phyloP scores from a whole-genome alignment of 1,140 invertebrate species.

The Patella vulgata region DNA sequence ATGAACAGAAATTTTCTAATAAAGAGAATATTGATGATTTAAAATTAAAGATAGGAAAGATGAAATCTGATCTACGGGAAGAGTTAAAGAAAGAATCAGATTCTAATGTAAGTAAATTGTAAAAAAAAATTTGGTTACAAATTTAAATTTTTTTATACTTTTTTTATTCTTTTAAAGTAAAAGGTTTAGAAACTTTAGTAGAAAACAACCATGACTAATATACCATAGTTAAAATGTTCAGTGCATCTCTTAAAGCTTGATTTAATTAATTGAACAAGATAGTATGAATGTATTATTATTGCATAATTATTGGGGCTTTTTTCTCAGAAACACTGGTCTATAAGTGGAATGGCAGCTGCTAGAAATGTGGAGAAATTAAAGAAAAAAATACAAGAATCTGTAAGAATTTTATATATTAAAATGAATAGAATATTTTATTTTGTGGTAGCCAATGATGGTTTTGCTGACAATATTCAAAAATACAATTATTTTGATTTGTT shows the following conservation, averaged over 20 bases:
- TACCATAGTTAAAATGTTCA: no score
- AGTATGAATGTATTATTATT: no score
- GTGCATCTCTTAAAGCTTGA: no score
- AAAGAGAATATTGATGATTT: conserved; percentile 56
- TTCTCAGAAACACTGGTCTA: conserved; percentile 36
- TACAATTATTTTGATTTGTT: no score
- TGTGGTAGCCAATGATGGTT: conserved; percentile 1
- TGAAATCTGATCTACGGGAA: conserved; percentile 54
- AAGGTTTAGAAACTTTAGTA: no score
- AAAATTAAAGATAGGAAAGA: conserved; percentile 52
- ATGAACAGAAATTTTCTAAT: conserved; percentile 35
- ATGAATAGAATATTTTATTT: background rate
- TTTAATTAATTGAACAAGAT: no score
- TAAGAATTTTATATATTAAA: conserved; percentile 34
- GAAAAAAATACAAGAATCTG: conserved; percentile 86
- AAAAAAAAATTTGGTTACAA: no score
- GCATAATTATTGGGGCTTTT: no score
- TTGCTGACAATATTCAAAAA: no score
- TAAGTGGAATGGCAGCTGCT: conserved; percentile 22
- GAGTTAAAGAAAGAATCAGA: conserved; percentile 49
- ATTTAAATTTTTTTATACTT: no score
- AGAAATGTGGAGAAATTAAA: conserved; percentile 79
- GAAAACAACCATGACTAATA: no score
- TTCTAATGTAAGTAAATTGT: conserved; percentile 36
- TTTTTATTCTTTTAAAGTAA: no score